Evolutionary conservation across 2,113 vertebrate genomes (phyloP).

Genomic region (Mola mola): DNA sequence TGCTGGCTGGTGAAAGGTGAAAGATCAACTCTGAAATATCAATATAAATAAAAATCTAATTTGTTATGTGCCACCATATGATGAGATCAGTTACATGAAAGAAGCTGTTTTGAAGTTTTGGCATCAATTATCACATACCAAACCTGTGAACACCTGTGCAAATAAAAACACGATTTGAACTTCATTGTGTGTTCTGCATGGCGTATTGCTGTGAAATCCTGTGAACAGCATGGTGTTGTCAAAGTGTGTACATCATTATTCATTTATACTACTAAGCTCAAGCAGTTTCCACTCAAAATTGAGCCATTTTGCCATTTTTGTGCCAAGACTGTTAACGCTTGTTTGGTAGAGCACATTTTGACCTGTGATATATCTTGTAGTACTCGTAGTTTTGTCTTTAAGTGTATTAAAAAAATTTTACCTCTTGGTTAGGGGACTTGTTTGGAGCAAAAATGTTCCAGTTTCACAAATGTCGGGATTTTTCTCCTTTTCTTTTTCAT

Average conservation of each 20-base stretch:
- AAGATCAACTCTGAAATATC: not conserved
- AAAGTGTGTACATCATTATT: constrained; percentile 21
- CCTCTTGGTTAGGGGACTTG: too few relatives aligned
- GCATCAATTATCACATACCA: constrained; percentile 64
- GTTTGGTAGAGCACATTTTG: not conserved
- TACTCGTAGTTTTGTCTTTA: too few relatives aligned
- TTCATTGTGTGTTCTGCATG: constrained; percentile 18
- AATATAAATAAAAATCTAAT: constrained; percentile 4
- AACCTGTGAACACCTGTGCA: constrained; percentile 69
- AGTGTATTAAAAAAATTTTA: too few relatives aligned
- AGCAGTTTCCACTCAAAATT: constrained; percentile 7
- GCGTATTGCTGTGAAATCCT: constrained; percentile 54
- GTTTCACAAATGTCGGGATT: too few relatives aligned
- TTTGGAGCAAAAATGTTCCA: too few relatives aligned
- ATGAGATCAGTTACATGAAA: constrained; percentile 1
- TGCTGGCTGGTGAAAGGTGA: not conserved
- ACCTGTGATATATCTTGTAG: too few relatives aligned
- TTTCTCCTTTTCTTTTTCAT: too few relatives aligned
- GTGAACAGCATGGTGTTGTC: constrained; percentile 16
- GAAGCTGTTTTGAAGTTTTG: constrained; percentile 51
- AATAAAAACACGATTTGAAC: constrained; percentile 38
- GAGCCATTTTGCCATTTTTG: not conserved
- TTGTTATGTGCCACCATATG: too few relatives aligned
- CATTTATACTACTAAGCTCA: constrained; percentile 13
- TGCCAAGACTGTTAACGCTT: not conserved